Evolutionary conservation across 2,888 invertebrate species (phyloP).

Genomic region (Dryobota labecula): DNA sequence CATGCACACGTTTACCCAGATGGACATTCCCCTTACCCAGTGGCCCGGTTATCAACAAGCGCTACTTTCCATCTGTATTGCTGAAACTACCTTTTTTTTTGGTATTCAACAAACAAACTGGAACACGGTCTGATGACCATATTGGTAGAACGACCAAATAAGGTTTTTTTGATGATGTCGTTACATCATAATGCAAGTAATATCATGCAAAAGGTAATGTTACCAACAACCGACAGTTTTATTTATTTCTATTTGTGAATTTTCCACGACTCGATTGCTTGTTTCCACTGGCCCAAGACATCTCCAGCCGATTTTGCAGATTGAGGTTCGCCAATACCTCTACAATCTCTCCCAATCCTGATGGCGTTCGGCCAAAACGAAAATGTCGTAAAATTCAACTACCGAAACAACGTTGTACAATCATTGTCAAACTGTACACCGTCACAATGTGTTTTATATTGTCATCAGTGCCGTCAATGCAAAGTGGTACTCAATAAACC

Average conservation of each 20-base stretch:
- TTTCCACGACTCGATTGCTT: neutral
- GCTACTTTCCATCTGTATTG: conserved; percentile 64
- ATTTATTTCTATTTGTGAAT: neutral
- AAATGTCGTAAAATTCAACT: conserved; percentile 17
- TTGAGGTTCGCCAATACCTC: conserved; percentile 1
- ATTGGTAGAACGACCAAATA: conserved; percentile 1
- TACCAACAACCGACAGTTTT: neutral
- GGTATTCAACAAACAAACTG: conserved; percentile 8
- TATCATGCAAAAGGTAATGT: conserved; percentile 7
- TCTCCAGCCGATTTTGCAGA: neutral
- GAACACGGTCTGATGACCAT: neutral
- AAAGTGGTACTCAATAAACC: conserved; percentile 22
- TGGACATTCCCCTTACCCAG: conserved; percentile 64
- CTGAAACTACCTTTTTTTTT: conserved; percentile 11
- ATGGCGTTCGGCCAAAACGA: conserved; percentile 12
- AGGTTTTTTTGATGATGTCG: conserved; percentile 5
- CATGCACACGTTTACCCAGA: conserved; percentile 59
- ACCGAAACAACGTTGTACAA: conserved; percentile 25
- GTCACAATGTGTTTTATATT: conserved; percentile 21
- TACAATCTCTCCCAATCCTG: neutral
- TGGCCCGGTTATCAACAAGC: conserved; percentile 67
- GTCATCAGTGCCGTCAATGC: conserved; percentile 19
- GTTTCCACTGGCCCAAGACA: neutral
- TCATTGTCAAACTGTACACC: conserved; percentile 2
- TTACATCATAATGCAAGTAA: neutral